A percentile compares a stretch with the other conserved stretches of the same genome.
Evolutionary conservation across 2,113 vertebrate genomes (phyloP).

Genomic region (human (Homo sapiens)): GRCh38 chr6:169648501-169649000

Average conservation of each 20-base stretch:
- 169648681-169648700: background rate
- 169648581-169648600: background rate
- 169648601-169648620: fast-evolving
- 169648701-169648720: too few relatives aligned
- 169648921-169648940: background rate
- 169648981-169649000: background rate
- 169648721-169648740: background rate
- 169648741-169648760: background rate
- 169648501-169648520: background rate
- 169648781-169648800: background rate
- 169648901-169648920: too few relatives aligned
- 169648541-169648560: background rate
- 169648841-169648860: too few relatives aligned
- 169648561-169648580: background rate
- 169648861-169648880: background rate
- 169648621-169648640: fast-evolving
- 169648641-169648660: too few relatives aligned
- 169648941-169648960: background rate
- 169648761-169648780: background rate
- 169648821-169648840: too few relatives aligned
- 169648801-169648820: background rate
- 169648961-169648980: background rate
- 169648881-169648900: too few relatives aligned
- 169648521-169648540: background rate
- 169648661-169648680: background rate